A percentile compares a stretch with the other conserved stretches of the same genome.
Conservation (phyloP, 2,888 invertebrate species). For the Trachelus troglodyta region DNA sequence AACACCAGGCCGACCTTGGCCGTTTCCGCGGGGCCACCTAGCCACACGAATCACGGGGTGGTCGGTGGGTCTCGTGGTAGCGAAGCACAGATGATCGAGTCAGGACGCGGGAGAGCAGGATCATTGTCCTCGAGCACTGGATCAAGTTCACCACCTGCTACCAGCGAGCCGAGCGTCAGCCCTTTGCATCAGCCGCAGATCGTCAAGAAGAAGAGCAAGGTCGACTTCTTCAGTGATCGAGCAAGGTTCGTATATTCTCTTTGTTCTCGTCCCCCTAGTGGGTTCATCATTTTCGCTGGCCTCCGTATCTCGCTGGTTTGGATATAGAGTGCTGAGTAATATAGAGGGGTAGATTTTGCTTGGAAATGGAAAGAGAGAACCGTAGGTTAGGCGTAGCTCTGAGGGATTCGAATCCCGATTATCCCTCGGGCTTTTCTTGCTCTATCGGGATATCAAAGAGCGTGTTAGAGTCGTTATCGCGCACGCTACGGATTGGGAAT, state of each 20-base stretch:
- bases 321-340: neutral
- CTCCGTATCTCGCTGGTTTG: neutral
- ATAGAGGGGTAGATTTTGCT: neutral
- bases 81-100: slow-evolving; percentile 58
- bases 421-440: neutral
- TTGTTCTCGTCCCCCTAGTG: neutral
- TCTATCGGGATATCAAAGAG: neutral
- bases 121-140: slow-evolving; percentile 83
- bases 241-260: slow-evolving; percentile 75
- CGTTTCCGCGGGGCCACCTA: slow-evolving; percentile 68
- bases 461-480: neutral
- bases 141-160: slow-evolving; percentile 86
- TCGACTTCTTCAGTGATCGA: slow-evolving; percentile 82
- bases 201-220: slow-evolving; percentile 79
- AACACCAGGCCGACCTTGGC: slow-evolving; percentile 74
- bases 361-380: neutral
- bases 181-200: slow-evolving; percentile 74
- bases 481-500: neutral
- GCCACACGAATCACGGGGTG: slow-evolving; percentile 61
- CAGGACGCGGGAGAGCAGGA: slow-evolving; percentile 75
- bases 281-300: neutral
- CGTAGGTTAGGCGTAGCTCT: neutral
- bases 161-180: slow-evolving; percentile 80
- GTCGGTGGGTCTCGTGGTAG: slow-evolving; percentile 27
- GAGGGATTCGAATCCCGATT: neutral